A percentile compares a stretch with the other conserved stretches of the same genome.
These are phyloP conservation scores for Callyntrura guangdongensis DNA, from an alignment of 2,888 invertebrate genomes.

Conservation along the genomic window DNA sequence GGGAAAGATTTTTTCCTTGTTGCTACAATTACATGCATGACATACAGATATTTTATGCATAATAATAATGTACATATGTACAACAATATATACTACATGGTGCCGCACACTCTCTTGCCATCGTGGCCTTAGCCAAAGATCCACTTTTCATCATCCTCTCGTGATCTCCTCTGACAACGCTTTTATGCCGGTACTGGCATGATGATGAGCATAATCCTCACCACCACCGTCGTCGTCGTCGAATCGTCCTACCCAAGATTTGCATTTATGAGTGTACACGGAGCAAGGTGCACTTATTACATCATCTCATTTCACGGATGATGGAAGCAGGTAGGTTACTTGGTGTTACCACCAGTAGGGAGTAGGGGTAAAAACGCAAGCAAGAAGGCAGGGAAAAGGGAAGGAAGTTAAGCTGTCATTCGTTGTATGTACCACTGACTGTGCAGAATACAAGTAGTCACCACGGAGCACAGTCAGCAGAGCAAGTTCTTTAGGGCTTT, in stretches of 20 bases:
- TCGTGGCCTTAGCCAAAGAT: not conserved
- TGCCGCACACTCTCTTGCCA: not conserved
- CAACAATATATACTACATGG: not conserved
- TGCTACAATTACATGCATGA: conserved; percentile 19
- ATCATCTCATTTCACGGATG: conserved; percentile 59
- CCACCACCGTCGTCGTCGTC: no score
- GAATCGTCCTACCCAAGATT: no score
- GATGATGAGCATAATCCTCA: not conserved
- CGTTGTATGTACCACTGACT: not conserved
- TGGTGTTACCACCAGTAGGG: not conserved
- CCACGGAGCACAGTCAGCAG: no score
- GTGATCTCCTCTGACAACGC: no score
- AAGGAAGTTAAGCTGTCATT: conserved; percentile 28
- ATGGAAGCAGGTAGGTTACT: conserved; percentile 10
- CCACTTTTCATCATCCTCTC: not conserved
- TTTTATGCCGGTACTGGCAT: not conserved
- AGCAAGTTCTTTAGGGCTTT: not conserved
- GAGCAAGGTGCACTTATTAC: conserved; percentile 45
- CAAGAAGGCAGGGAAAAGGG: not conserved
- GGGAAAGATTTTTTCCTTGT: not conserved
- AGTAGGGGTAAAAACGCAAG: not conserved
- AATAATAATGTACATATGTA: not conserved
- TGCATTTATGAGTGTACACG: no score
- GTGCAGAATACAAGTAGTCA: not conserved
- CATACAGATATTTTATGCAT: not conserved